These are phyloP conservation scores for Wasmannia auropunctata DNA, from an alignment of 1,140 invertebrate species.

Conservation along the genomic window DNA sequence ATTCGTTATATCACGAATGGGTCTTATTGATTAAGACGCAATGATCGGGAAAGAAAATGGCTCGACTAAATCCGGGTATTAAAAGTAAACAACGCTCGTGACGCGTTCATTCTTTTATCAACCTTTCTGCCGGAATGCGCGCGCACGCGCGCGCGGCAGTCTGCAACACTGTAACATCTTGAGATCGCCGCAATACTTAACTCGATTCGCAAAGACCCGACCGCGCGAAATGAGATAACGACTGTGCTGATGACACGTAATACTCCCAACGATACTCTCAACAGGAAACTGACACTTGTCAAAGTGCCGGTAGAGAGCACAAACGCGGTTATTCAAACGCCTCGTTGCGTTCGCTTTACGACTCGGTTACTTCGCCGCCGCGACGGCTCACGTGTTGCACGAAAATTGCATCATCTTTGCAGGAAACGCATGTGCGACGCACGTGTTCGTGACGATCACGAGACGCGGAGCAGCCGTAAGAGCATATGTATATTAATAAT, in stretches of 20 bases:
- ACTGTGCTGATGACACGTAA: constrained; percentile 73
- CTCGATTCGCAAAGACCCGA: constrained; percentile 61
- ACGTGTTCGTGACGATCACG: constrained; percentile 13
- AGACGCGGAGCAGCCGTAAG: not conserved
- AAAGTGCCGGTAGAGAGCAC: constrained; percentile 62
- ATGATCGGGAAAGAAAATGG: not conserved
- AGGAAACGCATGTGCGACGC: constrained; percentile 39
- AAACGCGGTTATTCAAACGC: constrained; percentile 63
- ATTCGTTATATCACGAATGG: not conserved
- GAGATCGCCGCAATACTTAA: constrained; percentile 67
- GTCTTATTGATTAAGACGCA: not conserved
- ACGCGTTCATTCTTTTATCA: not conserved
- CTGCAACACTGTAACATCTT: constrained; percentile 64
- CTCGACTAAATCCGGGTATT: not conserved
- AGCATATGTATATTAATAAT: no score
- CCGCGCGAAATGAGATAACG: constrained; percentile 69
- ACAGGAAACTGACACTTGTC: constrained; percentile 75
- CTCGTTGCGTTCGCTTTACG: constrained; percentile 58
- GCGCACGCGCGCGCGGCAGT: constrained; percentile 41
- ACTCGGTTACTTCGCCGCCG: not conserved
- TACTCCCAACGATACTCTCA: constrained; percentile 53
- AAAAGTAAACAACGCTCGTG: not conserved
- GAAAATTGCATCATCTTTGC: constrained; percentile 54
- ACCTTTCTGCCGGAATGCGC: constrained; percentile 21
- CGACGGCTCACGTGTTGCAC: constrained; percentile 35